These are phyloP conservation scores for Seira musarum DNA, from an alignment of 2,888 invertebrate species.

Conservation along the genomic window DNA sequence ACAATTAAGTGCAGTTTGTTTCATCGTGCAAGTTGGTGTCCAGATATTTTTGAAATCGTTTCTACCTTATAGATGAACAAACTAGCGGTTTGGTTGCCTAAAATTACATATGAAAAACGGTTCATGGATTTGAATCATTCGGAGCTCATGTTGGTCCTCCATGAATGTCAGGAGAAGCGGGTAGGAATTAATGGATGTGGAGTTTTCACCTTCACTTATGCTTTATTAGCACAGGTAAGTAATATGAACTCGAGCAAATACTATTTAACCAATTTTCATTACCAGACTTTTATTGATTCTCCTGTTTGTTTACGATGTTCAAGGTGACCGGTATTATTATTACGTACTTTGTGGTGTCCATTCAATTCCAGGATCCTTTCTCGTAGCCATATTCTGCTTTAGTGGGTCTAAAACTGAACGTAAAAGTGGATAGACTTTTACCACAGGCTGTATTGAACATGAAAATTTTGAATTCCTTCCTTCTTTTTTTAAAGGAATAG, in stretches of 20 bases:
- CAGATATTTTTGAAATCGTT: too few species aligned
- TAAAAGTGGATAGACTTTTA: too few species aligned
- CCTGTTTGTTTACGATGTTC: too few species aligned
- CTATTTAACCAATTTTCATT: too few species aligned
- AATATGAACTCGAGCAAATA: too few species aligned
- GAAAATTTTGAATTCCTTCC: too few species aligned
- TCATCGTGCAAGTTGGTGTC: too few species aligned
- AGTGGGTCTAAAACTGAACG: too few species aligned
- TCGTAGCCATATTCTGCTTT: too few species aligned
- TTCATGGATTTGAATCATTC: slow-evolving; percentile 11
- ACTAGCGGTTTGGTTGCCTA: slow-evolving; percentile 31
- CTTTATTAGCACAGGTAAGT: slow-evolving; percentile 40
- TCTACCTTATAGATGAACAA: slow-evolving; percentile 15
- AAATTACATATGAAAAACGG: slow-evolving; percentile 13
- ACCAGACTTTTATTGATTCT: too few species aligned
- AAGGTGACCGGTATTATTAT: slow-evolving; percentile 39
- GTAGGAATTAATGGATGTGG: slow-evolving; percentile 32
- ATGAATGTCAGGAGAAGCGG: slow-evolving; percentile 28
- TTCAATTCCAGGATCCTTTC: slow-evolving; percentile 24
- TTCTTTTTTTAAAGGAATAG: too few species aligned
- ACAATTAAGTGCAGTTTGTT: background rate
- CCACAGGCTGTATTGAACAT: too few species aligned
- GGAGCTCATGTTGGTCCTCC: slow-evolving; percentile 26
- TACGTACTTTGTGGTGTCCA: slow-evolving; percentile 38
- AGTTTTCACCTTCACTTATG: slow-evolving; percentile 33